Base-by-base conservation (phyloP, 37 sponge, comb jelly and placozoan species). In the Diacarnus erythraeanus region DNA sequence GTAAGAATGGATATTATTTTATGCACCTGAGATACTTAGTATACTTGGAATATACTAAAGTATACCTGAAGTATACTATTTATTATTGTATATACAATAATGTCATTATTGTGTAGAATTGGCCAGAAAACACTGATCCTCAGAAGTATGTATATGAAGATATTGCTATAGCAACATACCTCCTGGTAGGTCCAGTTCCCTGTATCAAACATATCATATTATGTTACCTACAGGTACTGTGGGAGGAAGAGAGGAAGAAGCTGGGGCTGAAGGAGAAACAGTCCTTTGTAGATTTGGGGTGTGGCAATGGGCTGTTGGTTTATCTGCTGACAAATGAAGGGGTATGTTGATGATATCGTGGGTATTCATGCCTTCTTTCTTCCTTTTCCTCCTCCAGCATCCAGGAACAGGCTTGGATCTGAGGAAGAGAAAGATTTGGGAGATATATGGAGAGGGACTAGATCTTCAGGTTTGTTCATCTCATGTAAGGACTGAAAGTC, bases 221-320 rank as follows among this genome's bases (percentile, higher is more conserved):
- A 33, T 39, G 12, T n/a, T 8, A 25, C 71, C 51, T 47, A 12
- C 80, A 95, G 96, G 63, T 93, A 20, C 85, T 99, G 40, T 99
- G 99, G 99, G 83, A 90, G 72, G 82, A 67, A n/a, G 97, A 97
- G 74, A 85, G 97, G 60, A 85, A 66, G 26, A 40, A 43, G 9
- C 38, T 64, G 2, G 83, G 77, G 3, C 25, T 83, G 71, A 34
- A 27, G 26, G 40, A 72, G 57, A 82, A 75, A 60, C 97, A 97
- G 76, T 88, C 94, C 0, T 99, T 96, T 86, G 84, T 96, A 40
- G 99, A 99, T 69, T 80, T 99, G 0, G 99, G 99, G 25, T 99
- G 99, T 90, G 99, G 99, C 51, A 99, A 99, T 77, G 99, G 99
- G 0, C 83, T 99, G 0, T 82, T 99, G 18, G 95, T 94, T n/a